Evolutionary conservation across 2,113 vertebrate genomes (phyloP).

Genomic region (Maccullochella peelii): DNA sequence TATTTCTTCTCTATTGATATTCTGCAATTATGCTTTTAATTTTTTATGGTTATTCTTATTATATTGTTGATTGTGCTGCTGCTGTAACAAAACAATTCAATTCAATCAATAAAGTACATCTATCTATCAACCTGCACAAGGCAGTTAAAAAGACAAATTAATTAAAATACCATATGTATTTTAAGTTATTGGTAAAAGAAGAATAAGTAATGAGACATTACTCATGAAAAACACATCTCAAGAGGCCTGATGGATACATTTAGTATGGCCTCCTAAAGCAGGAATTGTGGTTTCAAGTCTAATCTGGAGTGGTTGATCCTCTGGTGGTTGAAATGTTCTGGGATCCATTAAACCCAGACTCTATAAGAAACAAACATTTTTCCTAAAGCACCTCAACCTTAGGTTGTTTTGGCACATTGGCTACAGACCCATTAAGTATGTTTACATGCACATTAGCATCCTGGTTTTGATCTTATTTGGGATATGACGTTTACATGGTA

Average conservation of each 20-base stretch:
- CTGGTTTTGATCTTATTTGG: no score
- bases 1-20: no score
- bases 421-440: background rate
- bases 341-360: background rate
- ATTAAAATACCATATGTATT: background rate
- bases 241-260: background rate
- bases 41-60: no score
- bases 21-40: no score
- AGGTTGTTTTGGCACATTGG: background rate
- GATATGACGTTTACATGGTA: background rate
- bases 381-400: background rate
- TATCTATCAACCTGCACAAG: conserved; percentile 2
- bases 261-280: background rate
- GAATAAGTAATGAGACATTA: no score
- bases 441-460: background rate
- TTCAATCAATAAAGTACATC: no score
- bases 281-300: background rate
- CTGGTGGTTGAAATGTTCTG: background rate
- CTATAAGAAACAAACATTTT: background rate
- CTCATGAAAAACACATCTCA: background rate
- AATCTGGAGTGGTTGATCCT: background rate
- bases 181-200: background rate
- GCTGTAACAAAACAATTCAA: no score
- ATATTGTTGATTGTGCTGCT: no score
- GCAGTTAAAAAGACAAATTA: background rate